Evolutionary conservation across 2,888 invertebrate species (phyloP).

Genomic region (Hyposoter didymator): DNA sequence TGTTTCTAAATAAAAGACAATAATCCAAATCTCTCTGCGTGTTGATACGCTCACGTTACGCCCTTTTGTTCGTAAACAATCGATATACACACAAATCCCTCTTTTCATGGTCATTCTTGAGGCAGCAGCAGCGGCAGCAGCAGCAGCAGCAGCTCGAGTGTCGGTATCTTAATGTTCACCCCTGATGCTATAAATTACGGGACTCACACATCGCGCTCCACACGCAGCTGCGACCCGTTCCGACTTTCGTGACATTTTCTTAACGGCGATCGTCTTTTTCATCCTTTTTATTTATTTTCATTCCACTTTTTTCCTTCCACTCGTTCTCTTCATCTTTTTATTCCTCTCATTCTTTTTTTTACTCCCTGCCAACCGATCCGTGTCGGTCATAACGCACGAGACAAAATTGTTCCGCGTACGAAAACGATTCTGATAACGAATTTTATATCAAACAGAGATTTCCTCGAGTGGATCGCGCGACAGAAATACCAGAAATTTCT

Average conservation of each 20-base stretch:
- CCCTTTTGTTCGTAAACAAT: conserved; percentile 14
- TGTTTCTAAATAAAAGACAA: not conserved
- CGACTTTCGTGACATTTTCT: conserved; percentile 62
- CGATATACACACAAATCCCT: conserved; percentile 30
- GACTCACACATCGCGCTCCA: conserved; percentile 72
- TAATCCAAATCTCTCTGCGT: not conserved
- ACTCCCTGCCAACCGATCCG: conserved; percentile 38
- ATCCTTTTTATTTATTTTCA: conserved; percentile 21
- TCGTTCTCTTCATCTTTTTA: conserved; percentile 4
- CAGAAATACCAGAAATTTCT: not conserved
- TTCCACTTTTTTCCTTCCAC: not conserved
- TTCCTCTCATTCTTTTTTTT: conserved; percentile 15
- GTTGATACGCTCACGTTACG: not conserved
- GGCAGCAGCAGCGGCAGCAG: conserved; percentile 25
- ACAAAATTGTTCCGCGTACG: conserved; percentile 52
- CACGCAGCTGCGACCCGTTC: conserved; percentile 78
- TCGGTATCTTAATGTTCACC: conserved; percentile 81
- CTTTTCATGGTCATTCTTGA: conserved; percentile 54
- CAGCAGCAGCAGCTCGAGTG: conserved; percentile 70
- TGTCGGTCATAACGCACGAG: conserved; percentile 38
- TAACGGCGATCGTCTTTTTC: conserved; percentile 54
- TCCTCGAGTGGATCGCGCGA: not conserved
- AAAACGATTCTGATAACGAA: conserved; percentile 59
- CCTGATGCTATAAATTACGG: conserved; percentile 81
- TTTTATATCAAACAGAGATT: conserved; percentile 34